phyloP scores from a whole-genome alignment of 1,140 invertebrate genomes.

The Zaprionus capensis region DNA sequence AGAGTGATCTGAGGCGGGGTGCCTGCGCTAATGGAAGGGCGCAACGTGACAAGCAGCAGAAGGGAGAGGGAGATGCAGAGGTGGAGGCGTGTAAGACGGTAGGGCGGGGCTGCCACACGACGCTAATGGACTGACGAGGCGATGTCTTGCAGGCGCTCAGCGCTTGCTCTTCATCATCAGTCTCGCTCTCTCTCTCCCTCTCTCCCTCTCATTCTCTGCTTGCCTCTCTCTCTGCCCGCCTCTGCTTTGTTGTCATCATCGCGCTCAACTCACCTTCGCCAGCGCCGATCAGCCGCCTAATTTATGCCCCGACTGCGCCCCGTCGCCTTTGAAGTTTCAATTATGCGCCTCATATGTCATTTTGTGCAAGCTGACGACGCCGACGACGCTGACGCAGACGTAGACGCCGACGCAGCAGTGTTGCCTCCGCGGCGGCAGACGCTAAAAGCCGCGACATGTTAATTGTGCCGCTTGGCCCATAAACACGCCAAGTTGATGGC shows the following conservation, averaged over 20 bases:
- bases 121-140: slow-evolving; percentile 75
- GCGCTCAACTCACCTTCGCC: slow-evolving; percentile 57
- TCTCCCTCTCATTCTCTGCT: slow-evolving; percentile 1
- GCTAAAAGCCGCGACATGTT: slow-evolving; percentile 83
- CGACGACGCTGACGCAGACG: slow-evolving; percentile 19
- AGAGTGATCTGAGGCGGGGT: slow-evolving; percentile 68
- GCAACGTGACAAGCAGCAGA: slow-evolving; percentile 46
- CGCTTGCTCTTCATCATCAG: slow-evolving; percentile 35
- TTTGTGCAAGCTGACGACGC: slow-evolving; percentile 66
- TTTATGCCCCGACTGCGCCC: slow-evolving; percentile 76
- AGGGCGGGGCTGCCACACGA: slow-evolving; percentile 55
- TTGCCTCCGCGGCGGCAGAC: slow-evolving; percentile 43
- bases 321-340: slow-evolving; percentile 82
- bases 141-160: slow-evolving; percentile 28
- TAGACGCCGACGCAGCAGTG: background rate
- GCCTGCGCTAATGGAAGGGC: slow-evolving; percentile 76
- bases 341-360: slow-evolving; percentile 84
- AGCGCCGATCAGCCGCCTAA: slow-evolving; percentile 72
- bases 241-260: slow-evolving; percentile 19
- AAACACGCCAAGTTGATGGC: slow-evolving; percentile 83
- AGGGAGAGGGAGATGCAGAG: background rate
- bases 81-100: slow-evolving; percentile 14
- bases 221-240: slow-evolving; percentile 8
- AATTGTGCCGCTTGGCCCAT: slow-evolving; percentile 83
- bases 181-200: slow-evolving; percentile 3